Evolutionary conservation across 2,888 invertebrate genomes (phyloP), one percentile per base, ranked within the genome.

Genomic region (Apamea monoglypha): DNA sequence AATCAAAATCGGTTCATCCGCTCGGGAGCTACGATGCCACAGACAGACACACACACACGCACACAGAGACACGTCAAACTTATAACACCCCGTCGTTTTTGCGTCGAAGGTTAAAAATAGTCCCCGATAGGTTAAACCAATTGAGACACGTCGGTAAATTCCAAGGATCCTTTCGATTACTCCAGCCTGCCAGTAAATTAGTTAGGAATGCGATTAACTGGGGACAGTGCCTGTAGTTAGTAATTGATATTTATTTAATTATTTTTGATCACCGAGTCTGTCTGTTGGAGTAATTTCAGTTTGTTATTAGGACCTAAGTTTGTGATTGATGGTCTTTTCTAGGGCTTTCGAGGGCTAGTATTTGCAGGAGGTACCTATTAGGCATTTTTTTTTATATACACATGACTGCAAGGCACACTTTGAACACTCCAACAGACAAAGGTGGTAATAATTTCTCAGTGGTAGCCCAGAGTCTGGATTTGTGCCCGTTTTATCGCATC

Each of bases 241-340:
- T 56, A 29, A 69, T 75, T 69, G 50, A 81, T 82, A 70, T 64
- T 75, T 66, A 82, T 66, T 70, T 75, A 59, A 75, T 81, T 75
- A 75, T 47, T 61, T 75, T 64, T 74, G 59, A 82, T 82, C 74
- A 53, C 53, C 61, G 66, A 66, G 50, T 80, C 72, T 66, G 72
- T 66, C 74, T 61, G 68, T 18, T 53, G 44, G 36, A 80, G 82
- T 68, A 74, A 74, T 81, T 68, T 61, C 25, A 80, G 68, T 81
- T 53, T 74, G 44, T 67, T 79, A 66, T 68, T 81, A 61, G 59
- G 32, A 25, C 6, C 61, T n/a, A 53, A 74, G 67, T 68, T 81
- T 29, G 18, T 74, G 67, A 81, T 81, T 68, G 74, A 80, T 80
- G 61, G 53, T 81, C 50, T 80, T 80, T 73, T 10, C 10, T n/a